Conservation (phyloP, 2,113 vertebrate genomes). For the Tragelaphus strepsiceros region DNA sequence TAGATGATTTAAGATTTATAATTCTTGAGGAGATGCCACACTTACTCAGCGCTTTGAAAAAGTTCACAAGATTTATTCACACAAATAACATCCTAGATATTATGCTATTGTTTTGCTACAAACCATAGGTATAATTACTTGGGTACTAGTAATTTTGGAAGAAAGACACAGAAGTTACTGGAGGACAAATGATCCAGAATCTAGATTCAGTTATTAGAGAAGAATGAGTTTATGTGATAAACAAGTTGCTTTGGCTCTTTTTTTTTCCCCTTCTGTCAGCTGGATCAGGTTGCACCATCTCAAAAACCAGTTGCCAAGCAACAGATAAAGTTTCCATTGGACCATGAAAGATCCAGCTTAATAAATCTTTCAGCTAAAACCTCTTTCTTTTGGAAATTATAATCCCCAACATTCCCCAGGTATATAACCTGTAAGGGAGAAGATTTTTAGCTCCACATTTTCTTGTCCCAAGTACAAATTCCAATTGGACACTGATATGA, state of each 20-base stretch:
- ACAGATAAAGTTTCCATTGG: slow-evolving; percentile 52
- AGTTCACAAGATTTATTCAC: not conserved
- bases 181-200: slow-evolving; percentile 22
- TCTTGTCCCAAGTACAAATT: slow-evolving; percentile 13
- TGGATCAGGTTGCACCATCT: slow-evolving; percentile 29
- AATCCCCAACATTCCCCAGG: not conserved
- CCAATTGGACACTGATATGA: not conserved
- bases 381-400: slow-evolving; percentile 40
- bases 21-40: not conserved
- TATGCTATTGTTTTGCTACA: slow-evolving; percentile 1
- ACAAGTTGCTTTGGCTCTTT: not conserved
- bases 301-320: slow-evolving; percentile 59
- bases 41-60: not conserved
- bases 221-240: slow-evolving; percentile 36
- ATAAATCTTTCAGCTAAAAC: slow-evolving; percentile 57
- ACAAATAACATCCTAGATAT: slow-evolving; percentile 19
- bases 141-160: not conserved
- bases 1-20: not conserved
- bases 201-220: not conserved
- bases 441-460: slow-evolving; percentile 32
- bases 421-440: not conserved
- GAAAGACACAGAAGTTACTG: slow-evolving; percentile 5
- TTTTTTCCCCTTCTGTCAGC: not conserved
- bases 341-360: slow-evolving; percentile 47
- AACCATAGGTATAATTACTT: not conserved